phyloP scores from a whole-genome alignment of 1,140 invertebrate species.

The Cylas formicarius region DNA sequence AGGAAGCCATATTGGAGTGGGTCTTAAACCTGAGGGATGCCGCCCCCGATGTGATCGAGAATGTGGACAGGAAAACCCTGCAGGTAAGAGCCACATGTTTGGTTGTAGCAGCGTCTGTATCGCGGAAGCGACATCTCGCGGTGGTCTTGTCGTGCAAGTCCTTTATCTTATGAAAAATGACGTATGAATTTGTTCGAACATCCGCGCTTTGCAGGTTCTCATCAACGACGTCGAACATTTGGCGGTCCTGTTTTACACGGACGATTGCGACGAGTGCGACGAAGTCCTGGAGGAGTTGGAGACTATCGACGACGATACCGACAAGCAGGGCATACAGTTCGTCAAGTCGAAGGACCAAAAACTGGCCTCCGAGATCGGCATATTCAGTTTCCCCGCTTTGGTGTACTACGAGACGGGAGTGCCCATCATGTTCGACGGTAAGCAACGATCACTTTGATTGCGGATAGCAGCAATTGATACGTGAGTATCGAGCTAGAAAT shows the following conservation, averaged over 20 bases:
- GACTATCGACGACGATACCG: conserved; percentile 90
- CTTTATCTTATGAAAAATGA: too few relatives aligned
- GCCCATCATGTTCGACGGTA: conserved; percentile 91
- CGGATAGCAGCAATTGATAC: too few relatives aligned
- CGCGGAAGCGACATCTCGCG: too few relatives aligned
- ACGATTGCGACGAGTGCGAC: conserved; percentile 74
- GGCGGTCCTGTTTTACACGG: conserved; percentile 88
- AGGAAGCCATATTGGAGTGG: conserved; percentile 86
- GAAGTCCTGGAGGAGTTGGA: conserved; percentile 82
- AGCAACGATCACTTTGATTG: too few relatives aligned
- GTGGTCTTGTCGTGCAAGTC: too few relatives aligned
- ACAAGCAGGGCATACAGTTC: conserved; percentile 74
- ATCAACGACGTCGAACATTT: conserved; percentile 87
- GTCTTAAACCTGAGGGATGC: conserved; percentile 77
- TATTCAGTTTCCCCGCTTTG: conserved; percentile 82
- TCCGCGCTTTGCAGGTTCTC: conserved; percentile 47
- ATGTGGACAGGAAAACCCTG: conserved; percentile 81
- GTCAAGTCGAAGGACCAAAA: conserved; percentile 88
- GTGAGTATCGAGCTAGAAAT: too few relatives aligned
- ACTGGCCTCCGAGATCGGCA: conserved; percentile 81
- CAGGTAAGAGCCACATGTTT: conserved; percentile 50
- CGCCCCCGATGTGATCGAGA: conserved; percentile 84
- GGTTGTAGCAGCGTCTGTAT: too few relatives aligned
- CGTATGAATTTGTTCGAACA: too few relatives aligned
- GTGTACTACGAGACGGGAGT: conserved; percentile 90